Percentiles rank a stretch among this genome's conserved stretches.
Conservation (phyloP, 2,797 vertebrate species). For the Melopsittacus undulatus region DNA sequence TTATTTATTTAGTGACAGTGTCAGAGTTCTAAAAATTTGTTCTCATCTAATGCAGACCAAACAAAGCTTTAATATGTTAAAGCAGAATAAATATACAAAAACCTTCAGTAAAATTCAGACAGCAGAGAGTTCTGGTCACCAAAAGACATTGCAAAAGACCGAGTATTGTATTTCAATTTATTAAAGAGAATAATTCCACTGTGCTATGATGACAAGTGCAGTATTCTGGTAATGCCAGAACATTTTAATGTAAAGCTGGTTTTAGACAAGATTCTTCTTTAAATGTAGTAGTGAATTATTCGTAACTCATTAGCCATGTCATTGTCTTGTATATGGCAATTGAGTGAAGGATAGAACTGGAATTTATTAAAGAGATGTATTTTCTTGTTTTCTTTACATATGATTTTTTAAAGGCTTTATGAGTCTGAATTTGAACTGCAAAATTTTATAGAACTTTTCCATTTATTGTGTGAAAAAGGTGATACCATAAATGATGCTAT, state of each 20-base stretch:
- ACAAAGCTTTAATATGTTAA: neutral
- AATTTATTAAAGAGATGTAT: neutral
- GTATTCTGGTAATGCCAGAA: neutral
- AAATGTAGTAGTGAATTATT: neutral
- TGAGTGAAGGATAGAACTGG: neutral
- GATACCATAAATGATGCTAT: neutral
- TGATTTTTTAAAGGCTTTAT: neutral
- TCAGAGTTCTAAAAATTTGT: neutral
- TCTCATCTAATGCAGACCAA: neutral
- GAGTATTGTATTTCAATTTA: conserved; percentile 1
- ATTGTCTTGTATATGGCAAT: neutral
- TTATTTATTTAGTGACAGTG: neutral
- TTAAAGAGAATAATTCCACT: neutral
- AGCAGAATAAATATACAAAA: neutral
- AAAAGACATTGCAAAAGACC: neutral
- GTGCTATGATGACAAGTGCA: neutral
- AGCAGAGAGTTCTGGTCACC: neutral
- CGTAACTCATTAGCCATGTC: neutral
- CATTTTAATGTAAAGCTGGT: neutral
- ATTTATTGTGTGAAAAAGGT: neutral
- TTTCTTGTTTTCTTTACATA: neutral
- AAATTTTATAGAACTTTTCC: neutral
- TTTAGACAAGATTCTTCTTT: neutral
- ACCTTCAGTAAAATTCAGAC: neutral
- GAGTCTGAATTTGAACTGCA: neutral